Conservation (phyloP, 2,888 invertebrate genomes). For the Scrobipalpa atriplicella region DNA sequence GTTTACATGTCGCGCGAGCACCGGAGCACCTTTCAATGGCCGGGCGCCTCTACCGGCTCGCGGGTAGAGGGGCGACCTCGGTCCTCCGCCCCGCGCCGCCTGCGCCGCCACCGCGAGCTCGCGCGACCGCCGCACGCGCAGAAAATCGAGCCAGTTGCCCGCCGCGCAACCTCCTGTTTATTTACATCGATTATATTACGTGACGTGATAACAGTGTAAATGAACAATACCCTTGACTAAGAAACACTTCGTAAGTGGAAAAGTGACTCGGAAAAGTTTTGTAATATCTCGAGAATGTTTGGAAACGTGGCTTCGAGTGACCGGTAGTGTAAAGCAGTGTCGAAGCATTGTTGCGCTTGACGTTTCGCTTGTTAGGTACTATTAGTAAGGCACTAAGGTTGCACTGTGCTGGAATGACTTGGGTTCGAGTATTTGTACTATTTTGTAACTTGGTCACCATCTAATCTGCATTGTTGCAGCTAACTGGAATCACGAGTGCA, state of each 20-base stretch:
- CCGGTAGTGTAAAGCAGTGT: conserved; percentile 28
- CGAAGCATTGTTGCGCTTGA: conserved; percentile 54
- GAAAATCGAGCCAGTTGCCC: conserved; percentile 72
- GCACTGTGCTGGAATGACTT: conserved; percentile 39
- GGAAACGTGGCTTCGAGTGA: conserved; percentile 30
- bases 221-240: conserved; percentile 28
- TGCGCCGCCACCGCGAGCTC: conserved; percentile 47
- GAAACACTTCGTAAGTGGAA: conserved; percentile 27
- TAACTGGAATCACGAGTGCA: neutral
- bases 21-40: conserved; percentile 61
- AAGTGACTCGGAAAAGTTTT: conserved; percentile 27
- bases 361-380: conserved; percentile 48
- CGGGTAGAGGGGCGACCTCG: conserved; percentile 57
- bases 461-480: conserved; percentile 11
- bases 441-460: conserved; percentile 12
- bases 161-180: conserved; percentile 80
- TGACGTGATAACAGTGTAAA: conserved; percentile 44
- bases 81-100: conserved; percentile 35
- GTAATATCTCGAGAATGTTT: conserved; percentile 32
- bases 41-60: conserved; percentile 46
- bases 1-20: conserved; percentile 61
- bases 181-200: conserved; percentile 63
- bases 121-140: conserved; percentile 72
- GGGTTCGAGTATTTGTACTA: neutral
- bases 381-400: conserved; percentile 61